Conservation (phyloP, 1,140 invertebrate species). For the Orius laevigatus region DNA sequence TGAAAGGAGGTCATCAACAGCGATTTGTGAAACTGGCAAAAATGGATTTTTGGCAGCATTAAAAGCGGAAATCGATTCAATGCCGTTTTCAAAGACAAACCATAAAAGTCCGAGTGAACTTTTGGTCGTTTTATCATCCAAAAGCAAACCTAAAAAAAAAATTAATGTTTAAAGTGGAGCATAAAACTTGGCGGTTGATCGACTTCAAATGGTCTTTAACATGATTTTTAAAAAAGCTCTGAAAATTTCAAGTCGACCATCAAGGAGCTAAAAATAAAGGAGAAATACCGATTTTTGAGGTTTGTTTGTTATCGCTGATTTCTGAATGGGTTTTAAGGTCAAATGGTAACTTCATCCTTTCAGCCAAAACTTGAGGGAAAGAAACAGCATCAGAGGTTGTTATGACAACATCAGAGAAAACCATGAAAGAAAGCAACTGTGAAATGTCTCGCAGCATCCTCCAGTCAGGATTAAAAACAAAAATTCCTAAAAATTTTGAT, state of each 20-base stretch:
- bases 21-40: too few species aligned
- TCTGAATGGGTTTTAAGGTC: slow-evolving; percentile 30
- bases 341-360: slow-evolving; percentile 31
- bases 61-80: too few species aligned
- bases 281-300: slow-evolving; percentile 25
- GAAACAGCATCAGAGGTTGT: slow-evolving; percentile 25
- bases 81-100: too few species aligned
- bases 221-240: too few species aligned
- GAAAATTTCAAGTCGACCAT: too few species aligned
- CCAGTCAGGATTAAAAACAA: slow-evolving; percentile 36
- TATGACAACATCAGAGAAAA: slow-evolving; percentile 31
- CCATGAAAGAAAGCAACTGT: slow-evolving; percentile 30
- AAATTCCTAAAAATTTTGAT: slow-evolving; percentile 27
- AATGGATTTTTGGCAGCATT: too few species aligned
- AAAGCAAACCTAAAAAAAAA: slow-evolving; percentile 14
- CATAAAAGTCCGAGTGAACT: too few species aligned
- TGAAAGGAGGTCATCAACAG: too few species aligned
- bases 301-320: slow-evolving; percentile 27
- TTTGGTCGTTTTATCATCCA: too few species aligned
- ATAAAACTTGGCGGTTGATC: too few species aligned
- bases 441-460: slow-evolving; percentile 29
- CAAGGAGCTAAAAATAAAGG: slow-evolving; percentile 1
- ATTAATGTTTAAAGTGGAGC: slow-evolving; percentile 27
- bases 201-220: too few species aligned
- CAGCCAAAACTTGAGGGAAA: slow-evolving; percentile 30